Evolutionary conservation across 1,140 invertebrate genomes (phyloP).

Genomic region (Heliothis virescens): DNA sequence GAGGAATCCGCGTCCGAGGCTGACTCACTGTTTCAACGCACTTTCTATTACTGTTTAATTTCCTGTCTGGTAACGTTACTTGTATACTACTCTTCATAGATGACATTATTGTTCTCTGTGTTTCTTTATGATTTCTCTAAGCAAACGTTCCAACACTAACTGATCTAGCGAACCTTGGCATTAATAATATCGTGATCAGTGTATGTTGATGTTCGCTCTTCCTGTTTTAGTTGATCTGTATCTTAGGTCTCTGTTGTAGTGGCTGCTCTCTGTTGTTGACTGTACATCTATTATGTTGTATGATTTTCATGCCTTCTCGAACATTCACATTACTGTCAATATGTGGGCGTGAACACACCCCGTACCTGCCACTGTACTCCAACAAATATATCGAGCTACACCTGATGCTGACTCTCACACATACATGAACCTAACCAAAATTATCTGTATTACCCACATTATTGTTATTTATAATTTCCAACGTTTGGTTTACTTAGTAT

Average conservation of each 20-base stretch:
- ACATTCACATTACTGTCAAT: conserved; percentile 85
- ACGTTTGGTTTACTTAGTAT: conserved; percentile 4
- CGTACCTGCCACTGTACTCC: conserved; percentile 83
- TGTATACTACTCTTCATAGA: conserved; percentile 52
- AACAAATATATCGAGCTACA: conserved; percentile 84
- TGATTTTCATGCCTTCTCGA: conserved; percentile 85
- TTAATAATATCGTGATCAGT: conserved; percentile 59
- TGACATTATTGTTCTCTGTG: conserved; percentile 54
- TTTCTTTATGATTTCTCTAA: conserved; percentile 54
- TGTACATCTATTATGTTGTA: conserved; percentile 85
- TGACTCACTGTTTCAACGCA: conserved; percentile 71
- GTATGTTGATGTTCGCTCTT: conserved; percentile 72
- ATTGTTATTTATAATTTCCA: conserved; percentile 54
- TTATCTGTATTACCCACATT: conserved; percentile 53
- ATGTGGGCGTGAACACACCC: conserved; percentile 82
- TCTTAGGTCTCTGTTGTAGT: conserved; percentile 85
- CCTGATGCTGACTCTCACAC: conserved; percentile 81
- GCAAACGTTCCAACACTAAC: conserved; percentile 59
- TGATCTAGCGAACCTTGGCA: conserved; percentile 52
- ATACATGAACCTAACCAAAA: conserved; percentile 75
- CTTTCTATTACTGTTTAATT: conserved; percentile 68
- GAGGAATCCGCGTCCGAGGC: conserved; percentile 68
- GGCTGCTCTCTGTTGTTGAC: conserved; percentile 86
- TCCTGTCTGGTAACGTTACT: conserved; percentile 58
- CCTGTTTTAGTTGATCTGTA: conserved; percentile 82